Evolutionary conservation across 2,797 vertebrate genomes (phyloP).

Genomic region (Luscinia megarhynchos): DNA sequence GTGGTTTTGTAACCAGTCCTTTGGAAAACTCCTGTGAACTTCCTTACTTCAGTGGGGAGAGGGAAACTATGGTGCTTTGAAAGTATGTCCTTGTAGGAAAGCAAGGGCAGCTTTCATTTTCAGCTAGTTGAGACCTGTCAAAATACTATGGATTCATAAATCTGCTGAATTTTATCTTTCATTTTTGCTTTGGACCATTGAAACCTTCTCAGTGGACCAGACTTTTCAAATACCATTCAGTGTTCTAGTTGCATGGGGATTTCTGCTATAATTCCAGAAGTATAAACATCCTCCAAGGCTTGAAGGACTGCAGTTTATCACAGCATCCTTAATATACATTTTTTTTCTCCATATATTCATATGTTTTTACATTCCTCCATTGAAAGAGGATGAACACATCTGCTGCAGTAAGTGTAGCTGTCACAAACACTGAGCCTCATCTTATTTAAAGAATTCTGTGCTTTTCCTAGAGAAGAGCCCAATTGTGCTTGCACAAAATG

Average conservation of each 20-base stretch:
- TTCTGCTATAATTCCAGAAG: not conserved
- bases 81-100: not conserved
- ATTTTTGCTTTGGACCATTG: not conserved
- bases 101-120: not conserved
- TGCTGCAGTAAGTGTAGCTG: slow-evolving; percentile 17
- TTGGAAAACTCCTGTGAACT: not conserved
- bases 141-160: not conserved
- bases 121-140: not conserved
- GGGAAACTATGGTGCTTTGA: not conserved
- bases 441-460: not conserved
- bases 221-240: not conserved
- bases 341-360: not conserved
- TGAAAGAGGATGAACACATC: slow-evolving; percentile 10
- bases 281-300: not conserved
- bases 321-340: not conserved
- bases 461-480: not conserved
- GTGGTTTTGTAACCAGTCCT: not conserved
- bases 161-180: not conserved
- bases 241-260: not conserved
- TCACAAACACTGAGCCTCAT: not conserved
- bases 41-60: not conserved
- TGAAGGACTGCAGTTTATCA: slow-evolving; percentile 15
- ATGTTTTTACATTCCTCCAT: not conserved
- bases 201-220: not conserved
- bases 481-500: not conserved